Evolutionary conservation across 2,888 invertebrate genomes (phyloP), one percentile per base, ranked within the genome.

Genomic region (Alviniconcha strummeri): DNA sequence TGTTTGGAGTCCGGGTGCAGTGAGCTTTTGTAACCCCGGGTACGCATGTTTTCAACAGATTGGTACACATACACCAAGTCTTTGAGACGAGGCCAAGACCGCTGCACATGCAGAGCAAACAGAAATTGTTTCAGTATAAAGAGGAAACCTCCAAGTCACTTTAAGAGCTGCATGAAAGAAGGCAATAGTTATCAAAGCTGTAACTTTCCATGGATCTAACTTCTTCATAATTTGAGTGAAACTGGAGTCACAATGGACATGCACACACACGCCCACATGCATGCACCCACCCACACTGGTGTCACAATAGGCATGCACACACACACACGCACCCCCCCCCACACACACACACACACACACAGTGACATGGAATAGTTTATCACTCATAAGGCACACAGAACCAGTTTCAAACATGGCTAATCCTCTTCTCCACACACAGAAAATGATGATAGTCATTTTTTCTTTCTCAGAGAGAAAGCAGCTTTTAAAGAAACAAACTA

Each of bases 61-160:
- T 55, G 75, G 67, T 84, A 87, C n/a, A 87, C 82, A 57, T 76
- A 78, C 19, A 80, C 77, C 64, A 87, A 55, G 9, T 84, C 84
- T 64, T 55, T 19, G 54, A 85, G 79, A 15, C 69, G 57, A 15
- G 85, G 87, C 87, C 87, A 85, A n/a, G 84, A 87, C n/a, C 83
- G 84, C 87, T 86, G 83, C 55, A 74, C 56, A 79, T 19, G 36
- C 36, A 36, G 36, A 36, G 36, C 36, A 36, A 36, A 36, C 36
- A 36, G 36, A 36, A 36, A 36, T 36, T 36, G 36, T 36, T 36
- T 36, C 36, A 36, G 36, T 36, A 36, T 36, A 36, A 36, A 36
- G 36, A 36, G 36, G 36, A 36, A 36, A 36, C 36, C 36, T 36
- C 36, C 36, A 36, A 36, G 36, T 36, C 36, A 36, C 3, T 3